Percentiles rank a stretch among this genome's conserved stretches.
phyloP scores from a whole-genome alignment of 2,888 invertebrate species.

The Noctua fimbriata region DNA sequence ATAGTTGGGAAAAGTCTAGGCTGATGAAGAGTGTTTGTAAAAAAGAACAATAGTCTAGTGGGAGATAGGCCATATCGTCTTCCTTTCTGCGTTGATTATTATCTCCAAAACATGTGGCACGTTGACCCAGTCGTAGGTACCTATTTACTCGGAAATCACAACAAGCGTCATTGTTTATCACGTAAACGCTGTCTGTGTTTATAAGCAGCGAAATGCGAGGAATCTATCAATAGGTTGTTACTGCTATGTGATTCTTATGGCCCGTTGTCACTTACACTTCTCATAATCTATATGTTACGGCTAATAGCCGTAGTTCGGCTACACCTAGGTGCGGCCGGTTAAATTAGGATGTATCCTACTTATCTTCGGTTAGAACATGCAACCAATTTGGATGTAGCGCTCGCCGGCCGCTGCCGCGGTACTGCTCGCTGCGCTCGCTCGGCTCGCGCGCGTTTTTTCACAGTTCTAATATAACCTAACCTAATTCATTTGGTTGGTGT shows the following conservation, averaged over 20 bases:
- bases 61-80: neutral
- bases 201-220: constrained; percentile 30
- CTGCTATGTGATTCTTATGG: neutral
- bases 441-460: too few relatives aligned
- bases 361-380: too few relatives aligned
- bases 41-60: neutral
- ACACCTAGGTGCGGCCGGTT: too few relatives aligned
- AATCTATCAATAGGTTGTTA: neutral
- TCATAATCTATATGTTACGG: neutral
- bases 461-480: too few relatives aligned
- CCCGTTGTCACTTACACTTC: neutral
- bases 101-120: neutral
- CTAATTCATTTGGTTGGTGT: too few relatives aligned
- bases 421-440: too few relatives aligned
- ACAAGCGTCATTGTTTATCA: neutral
- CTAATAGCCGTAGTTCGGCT: too few relatives aligned
- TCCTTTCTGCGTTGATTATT: neutral
- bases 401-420: too few relatives aligned
- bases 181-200: constrained; percentile 19
- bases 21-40: neutral
- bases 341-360: too few relatives aligned
- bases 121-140: constrained; percentile 12
- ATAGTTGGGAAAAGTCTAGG: neutral
- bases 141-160: neutral
- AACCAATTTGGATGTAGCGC: too few relatives aligned